Conservation (phyloP, 2,797 vertebrate genomes). For the Centropyge bicolor region DNA sequence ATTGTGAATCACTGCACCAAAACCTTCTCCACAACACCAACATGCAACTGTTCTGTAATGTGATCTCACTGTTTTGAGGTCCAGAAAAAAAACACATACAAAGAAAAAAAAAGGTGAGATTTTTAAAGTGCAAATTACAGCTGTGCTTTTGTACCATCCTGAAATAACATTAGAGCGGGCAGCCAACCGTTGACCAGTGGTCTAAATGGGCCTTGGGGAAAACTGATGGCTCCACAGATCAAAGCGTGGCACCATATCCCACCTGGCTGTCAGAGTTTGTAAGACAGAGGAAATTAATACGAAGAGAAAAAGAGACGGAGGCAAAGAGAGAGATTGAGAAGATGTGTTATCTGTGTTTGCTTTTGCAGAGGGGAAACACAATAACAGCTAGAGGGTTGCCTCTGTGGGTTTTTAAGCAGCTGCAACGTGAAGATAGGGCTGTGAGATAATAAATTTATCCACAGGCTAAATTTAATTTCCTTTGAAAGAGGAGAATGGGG, state of each 20-base stretch:
- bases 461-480: constrained; percentile 74
- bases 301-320: constrained; percentile 37
- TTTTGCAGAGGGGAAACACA: constrained; percentile 53
- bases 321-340: constrained; percentile 34
- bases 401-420: constrained; percentile 45
- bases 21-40: constrained; percentile 8
- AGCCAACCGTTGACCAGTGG: constrained; percentile 16
- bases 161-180: constrained; percentile 39
- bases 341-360: constrained; percentile 61
- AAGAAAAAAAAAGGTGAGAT: not conserved
- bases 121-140: constrained; percentile 29
- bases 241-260: constrained; percentile 40
- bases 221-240: constrained; percentile 44
- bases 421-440: constrained; percentile 49
- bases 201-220: constrained; percentile 29
- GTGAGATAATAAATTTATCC: constrained; percentile 62
- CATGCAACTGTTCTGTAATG: constrained; percentile 23
- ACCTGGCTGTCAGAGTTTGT: constrained; percentile 61
- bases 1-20: constrained; percentile 24
- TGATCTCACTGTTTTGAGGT: not conserved
- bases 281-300: constrained; percentile 68
- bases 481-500: constrained; percentile 59
- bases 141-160: not conserved
- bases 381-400: constrained; percentile 55
- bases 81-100: not conserved